These are phyloP conservation scores for Xenopus laevis DNA, from an alignment of 2,113 vertebrate genomes.

Conservation along the genomic window DNA sequence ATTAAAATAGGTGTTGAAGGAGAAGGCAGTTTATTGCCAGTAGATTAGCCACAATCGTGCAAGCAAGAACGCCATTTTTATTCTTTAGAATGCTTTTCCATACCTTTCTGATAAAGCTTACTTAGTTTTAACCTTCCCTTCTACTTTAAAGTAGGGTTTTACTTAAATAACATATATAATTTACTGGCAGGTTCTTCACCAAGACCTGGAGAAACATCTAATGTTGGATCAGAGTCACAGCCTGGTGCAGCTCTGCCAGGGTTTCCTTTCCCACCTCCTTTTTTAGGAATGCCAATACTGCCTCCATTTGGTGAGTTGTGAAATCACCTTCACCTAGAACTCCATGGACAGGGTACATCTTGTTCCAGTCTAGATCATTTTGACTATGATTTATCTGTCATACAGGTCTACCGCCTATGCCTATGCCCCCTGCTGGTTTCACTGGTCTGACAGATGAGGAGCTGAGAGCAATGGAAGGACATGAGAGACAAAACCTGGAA, in stretches of 20 bases:
- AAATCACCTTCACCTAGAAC: neutral
- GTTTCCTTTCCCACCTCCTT: conserved; percentile 85
- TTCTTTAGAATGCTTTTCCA: no score
- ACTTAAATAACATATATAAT: no score
- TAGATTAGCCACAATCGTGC: no score
- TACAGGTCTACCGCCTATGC: conserved; percentile 81
- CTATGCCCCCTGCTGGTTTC: conserved; percentile 82
- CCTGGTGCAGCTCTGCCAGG: conserved; percentile 56
- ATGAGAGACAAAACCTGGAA: conserved; percentile 84
- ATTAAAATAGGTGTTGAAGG: no score
- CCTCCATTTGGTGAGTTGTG: conserved; percentile 78
- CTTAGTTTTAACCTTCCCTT: no score
- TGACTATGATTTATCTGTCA: no score
- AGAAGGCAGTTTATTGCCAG: no score
- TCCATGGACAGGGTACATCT: neutral
- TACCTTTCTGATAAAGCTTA: no score
- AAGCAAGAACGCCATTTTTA: no score
- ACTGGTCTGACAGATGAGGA: conserved; percentile 83
- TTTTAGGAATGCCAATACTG: conserved; percentile 85
- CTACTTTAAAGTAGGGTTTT: no score
- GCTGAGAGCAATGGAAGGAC: conserved; percentile 83
- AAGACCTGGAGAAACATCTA: conserved; percentile 37
- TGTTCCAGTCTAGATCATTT: neutral
- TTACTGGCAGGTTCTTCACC: conserved; percentile 37
- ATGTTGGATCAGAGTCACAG: neutral